These are phyloP conservation scores for Leucoraja erinaceus DNA, from an alignment of 2,113 vertebrate genomes.

Conservation along the genomic window DNA sequence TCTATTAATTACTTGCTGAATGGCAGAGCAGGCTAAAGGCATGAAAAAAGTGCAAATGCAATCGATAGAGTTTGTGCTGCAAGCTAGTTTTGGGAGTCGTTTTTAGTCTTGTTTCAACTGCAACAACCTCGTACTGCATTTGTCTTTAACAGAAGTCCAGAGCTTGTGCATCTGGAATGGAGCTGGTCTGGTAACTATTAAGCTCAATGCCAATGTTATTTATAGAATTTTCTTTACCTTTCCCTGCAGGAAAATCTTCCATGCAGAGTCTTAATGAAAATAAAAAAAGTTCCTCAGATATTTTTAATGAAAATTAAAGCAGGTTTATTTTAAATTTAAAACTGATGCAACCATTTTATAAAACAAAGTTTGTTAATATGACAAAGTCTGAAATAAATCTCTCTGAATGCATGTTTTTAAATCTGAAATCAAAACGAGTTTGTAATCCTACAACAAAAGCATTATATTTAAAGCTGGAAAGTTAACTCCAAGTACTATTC, in stretches of 20 bases:
- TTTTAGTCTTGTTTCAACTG: slow-evolving; percentile 1
- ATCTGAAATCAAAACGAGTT: background rate
- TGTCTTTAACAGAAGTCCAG: background rate
- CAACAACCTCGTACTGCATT: background rate
- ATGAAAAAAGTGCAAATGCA: background rate
- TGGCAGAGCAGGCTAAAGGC: background rate
- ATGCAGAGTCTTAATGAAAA: background rate
- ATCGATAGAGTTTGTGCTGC: background rate
- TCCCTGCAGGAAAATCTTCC: background rate
- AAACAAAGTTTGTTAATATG: background rate
- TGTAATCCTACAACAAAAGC: background rate
- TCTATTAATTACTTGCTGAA: background rate
- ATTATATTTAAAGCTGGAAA: background rate
- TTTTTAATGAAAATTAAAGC: background rate
- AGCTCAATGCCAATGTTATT: background rate
- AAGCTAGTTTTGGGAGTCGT: background rate
- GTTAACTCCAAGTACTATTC: background rate
- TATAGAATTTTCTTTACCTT: background rate
- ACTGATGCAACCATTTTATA: background rate
- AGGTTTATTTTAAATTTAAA: background rate
- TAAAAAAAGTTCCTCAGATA: background rate
- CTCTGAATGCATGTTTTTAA: background rate
- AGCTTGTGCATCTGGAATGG: background rate
- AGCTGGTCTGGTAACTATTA: background rate
- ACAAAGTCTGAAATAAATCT: background rate